Evolutionary conservation across 2,113 vertebrate genomes (phyloP), one percentile per base, ranked within the genome.

Genomic region (Pampusana beccarii): DNA sequence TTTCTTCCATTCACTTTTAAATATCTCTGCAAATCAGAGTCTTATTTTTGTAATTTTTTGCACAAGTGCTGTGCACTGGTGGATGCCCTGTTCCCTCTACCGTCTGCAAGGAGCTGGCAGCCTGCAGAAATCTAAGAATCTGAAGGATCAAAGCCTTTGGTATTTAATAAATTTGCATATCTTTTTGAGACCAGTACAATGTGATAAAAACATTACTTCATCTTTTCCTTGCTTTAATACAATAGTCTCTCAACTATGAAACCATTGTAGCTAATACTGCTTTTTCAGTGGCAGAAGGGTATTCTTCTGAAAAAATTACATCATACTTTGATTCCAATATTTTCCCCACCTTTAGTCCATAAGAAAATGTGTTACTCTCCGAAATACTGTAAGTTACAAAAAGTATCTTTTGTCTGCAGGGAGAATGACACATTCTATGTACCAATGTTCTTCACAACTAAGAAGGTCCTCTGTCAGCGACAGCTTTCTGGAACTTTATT

Each of bases 401-500:
- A 93, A 92, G 57, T 80, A 81, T 33, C 38, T 73, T 42, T 85
- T 82, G 67, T 91, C 93, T 91, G 80, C 29, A 50, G 86, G 73
- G 91, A 94, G n/a, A 17, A 56, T 50, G 93, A 80, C 69, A 89
- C 36, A 86, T 97, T 97, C 97, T 91, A 90, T 74, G 53, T 94
- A 92, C 64, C 78, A 5, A 1, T 94, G 86, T 96, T 97, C 97
- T 95, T 97, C 95, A 96, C 53, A 87, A 78, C 81, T 89, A 89
- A 73, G 92, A 96, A 98, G 90, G 78, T 88, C 71, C 46, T 93
- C 95, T 95, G 95, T 97, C 95, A 97, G 95, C 88, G 90, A 78
- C 95, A 92, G 94, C 62, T 97, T 98, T 97, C 92, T 96, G 90
- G 95, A 97, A 98, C 97, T 96, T 98, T 96, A 97, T 98, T 98